phyloP scores from a whole-genome alignment of 2,113 vertebrate genomes.

The Cyanocitta stelleri region DNA sequence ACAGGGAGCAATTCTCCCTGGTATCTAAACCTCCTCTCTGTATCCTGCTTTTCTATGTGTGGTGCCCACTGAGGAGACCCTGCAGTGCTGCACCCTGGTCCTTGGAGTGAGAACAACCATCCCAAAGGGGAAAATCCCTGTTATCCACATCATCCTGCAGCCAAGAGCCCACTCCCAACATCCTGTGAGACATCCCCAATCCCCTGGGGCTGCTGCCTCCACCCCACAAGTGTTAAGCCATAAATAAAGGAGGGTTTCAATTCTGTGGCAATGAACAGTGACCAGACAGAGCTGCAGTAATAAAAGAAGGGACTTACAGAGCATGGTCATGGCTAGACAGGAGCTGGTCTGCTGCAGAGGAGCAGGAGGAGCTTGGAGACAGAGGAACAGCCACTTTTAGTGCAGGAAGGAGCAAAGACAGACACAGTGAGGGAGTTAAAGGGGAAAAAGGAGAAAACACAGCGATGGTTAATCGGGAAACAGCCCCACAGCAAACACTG shows the following conservation, averaged over 20 bases:
- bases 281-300: conserved; percentile 34
- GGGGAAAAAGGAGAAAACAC: conserved; percentile 45
- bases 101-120: background rate
- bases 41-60: background rate
- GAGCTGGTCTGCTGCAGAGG: conserved; percentile 93
- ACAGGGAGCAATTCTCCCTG: background rate
- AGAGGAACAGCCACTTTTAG: conserved; percentile 88
- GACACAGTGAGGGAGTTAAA: conserved; percentile 48
- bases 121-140: background rate
- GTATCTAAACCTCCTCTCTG: background rate
- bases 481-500: background rate
- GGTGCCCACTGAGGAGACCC: background rate
- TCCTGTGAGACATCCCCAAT: background rate
- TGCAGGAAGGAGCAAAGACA: conserved; percentile 52
- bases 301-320: conserved; percentile 73
- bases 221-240: background rate
- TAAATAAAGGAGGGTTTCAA: background rate
- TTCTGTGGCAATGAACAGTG: background rate
- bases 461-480: conserved; percentile 38
- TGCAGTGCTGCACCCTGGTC: background rate
- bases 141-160: background rate
- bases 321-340: conserved; percentile 81
- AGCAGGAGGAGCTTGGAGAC: conserved; percentile 91
- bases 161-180: background rate
- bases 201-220: background rate